These are phyloP conservation scores for Lophotriccus pileatus DNA, from an alignment of 2,797 vertebrate genomes.

Conservation along the genomic window DNA sequence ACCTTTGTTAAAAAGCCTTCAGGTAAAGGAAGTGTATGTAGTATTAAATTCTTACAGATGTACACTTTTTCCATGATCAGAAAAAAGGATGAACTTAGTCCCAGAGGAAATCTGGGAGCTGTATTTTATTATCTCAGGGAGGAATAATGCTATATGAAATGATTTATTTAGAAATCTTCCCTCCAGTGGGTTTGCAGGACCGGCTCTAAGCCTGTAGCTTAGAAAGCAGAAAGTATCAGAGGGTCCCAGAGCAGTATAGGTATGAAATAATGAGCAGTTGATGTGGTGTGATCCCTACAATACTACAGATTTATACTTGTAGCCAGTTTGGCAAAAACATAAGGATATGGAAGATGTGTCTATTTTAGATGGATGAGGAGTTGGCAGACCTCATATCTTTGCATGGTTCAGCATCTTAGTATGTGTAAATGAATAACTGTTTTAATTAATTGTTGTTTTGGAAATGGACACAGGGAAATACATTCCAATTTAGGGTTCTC, in stretches of 20 bases:
- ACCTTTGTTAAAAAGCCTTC: neutral
- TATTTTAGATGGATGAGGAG: neutral
- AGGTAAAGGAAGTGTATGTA: neutral
- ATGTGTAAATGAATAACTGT: neutral
- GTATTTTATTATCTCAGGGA: constrained; percentile 30
- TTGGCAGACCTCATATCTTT: constrained; percentile 18
- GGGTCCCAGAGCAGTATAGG: neutral
- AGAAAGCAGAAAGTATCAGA: constrained; percentile 44
- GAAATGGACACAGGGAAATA: neutral
- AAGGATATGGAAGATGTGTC: neutral
- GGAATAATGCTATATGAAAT: constrained; percentile 11
- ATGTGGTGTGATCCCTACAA: neutral
- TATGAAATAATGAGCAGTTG: constrained; percentile 35
- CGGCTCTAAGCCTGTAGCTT: constrained; percentile 36
- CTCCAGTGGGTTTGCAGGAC: neutral
- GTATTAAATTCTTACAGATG: constrained; percentile 7
- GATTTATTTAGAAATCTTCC: constrained; percentile 25
- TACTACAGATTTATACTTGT: neutral
- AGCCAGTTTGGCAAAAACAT: constrained; percentile 5
- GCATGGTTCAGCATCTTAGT: neutral
- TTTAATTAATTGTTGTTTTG: neutral
- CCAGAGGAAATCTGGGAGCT: neutral
- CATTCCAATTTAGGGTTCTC: neutral
- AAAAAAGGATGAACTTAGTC: neutral
- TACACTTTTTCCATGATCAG: neutral